Percentiles rank a stretch among this genome's conserved stretches.
Conservation (phyloP, 2,888 invertebrate species). For the Pycnomerus fuliginosus region DNA sequence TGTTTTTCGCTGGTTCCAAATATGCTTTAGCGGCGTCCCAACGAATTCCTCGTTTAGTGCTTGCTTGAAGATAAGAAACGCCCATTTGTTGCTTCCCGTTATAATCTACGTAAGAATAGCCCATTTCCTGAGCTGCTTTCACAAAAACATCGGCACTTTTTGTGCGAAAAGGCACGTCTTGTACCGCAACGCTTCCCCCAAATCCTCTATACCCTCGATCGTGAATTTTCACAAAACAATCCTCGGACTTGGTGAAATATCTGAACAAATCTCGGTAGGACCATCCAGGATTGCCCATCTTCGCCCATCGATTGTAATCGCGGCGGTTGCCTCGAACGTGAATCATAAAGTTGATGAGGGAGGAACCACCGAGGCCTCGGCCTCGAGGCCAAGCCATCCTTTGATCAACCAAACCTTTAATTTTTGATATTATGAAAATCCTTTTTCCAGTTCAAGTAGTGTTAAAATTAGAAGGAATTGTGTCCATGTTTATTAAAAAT, state of each 20-base stretch:
- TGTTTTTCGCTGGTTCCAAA: slow-evolving; percentile 59
- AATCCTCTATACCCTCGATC: slow-evolving; percentile 45
- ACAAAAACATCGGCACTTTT: slow-evolving; percentile 58
- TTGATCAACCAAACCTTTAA: slow-evolving; percentile 49
- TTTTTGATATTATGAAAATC: too few species aligned
- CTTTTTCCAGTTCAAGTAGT: too few species aligned
- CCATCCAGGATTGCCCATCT: slow-evolving; percentile 59
- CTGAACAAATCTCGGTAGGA: slow-evolving; percentile 49
- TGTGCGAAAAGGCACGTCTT: slow-evolving; percentile 52
- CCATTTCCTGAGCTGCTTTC: slow-evolving; percentile 64
- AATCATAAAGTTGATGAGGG: slow-evolving; percentile 53
- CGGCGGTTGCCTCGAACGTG: slow-evolving; percentile 60
- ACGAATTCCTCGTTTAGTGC: slow-evolving; percentile 60
- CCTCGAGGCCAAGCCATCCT: slow-evolving; percentile 55
- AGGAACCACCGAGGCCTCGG: slow-evolving; percentile 58
- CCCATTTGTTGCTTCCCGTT: slow-evolving; percentile 65
- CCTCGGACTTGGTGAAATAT: slow-evolving; percentile 46
- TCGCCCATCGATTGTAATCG: slow-evolving; percentile 70
- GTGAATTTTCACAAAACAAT: slow-evolving; percentile 40
- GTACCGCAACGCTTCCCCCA: slow-evolving; percentile 39
- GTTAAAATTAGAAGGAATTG: too few species aligned
- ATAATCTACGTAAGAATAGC: slow-evolving; percentile 69
- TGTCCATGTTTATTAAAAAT: too few species aligned
- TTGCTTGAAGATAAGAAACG: slow-evolving; percentile 63
- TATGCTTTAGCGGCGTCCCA: slow-evolving; percentile 68